These are phyloP conservation scores for Psammodynastes pulverulentus DNA, from an alignment of 2,113 vertebrate species.

Conservation along the genomic window DNA sequence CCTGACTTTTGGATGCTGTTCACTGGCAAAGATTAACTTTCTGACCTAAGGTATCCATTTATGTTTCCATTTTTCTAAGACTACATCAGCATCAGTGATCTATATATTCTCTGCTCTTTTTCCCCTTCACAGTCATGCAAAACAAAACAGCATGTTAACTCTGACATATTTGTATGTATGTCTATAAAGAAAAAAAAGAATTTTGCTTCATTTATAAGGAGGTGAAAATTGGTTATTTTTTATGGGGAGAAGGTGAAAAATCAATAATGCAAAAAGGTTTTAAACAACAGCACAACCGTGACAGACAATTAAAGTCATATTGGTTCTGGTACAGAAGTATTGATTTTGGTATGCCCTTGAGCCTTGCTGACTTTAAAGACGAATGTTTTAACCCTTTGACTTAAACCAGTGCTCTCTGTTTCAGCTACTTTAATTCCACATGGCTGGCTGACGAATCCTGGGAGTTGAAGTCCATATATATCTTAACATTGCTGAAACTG, in stretches of 20 bases:
- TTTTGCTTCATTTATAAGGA: conserved; percentile 6
- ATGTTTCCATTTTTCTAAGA: neutral
- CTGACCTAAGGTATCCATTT: neutral
- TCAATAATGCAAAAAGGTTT: conserved; percentile 28
- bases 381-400: conserved; percentile 20
- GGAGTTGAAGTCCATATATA: neutral
- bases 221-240: conserved; percentile 12
- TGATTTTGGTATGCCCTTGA: conserved; percentile 21
- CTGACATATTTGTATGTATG: neutral
- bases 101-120: neutral
- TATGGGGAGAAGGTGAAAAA: conserved; percentile 17
- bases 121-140: neutral
- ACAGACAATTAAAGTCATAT: conserved; percentile 16
- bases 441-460: neutral
- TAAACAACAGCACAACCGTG: conserved; percentile 17
- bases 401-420: neutral
- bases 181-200: neutral
- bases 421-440: neutral
- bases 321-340: conserved; percentile 6
- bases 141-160: neutral
- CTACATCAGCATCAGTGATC: neutral
- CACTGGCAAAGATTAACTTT: neutral
- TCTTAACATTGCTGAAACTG: neutral
- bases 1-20: neutral
- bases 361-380: conserved; percentile 4